Evolutionary conservation across 1,140 invertebrate species (phyloP).

Genomic region (Eueides isabella): DNA sequence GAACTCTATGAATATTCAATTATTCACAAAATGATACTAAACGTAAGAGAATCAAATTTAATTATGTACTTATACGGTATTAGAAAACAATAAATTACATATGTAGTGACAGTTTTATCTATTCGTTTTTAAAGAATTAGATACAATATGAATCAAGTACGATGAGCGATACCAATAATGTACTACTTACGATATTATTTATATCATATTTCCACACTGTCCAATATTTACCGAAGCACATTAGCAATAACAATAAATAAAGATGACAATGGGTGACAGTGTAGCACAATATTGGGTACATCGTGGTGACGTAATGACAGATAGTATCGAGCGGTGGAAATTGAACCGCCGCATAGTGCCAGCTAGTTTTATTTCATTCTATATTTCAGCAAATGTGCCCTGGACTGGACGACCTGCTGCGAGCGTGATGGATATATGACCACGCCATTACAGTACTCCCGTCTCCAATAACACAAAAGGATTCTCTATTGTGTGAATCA

Average conservation of each 20-base stretch:
- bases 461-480: conserved; percentile 11
- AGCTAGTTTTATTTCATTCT: conserved; percentile 64
- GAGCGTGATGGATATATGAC: conserved; percentile 55
- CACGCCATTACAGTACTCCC: conserved; percentile 22
- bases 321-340: conserved; percentile 34
- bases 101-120: not conserved
- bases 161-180: not conserved
- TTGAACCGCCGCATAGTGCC: conserved; percentile 39
- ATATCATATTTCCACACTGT: conserved; percentile 13
- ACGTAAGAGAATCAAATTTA: not conserved
- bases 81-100: not conserved
- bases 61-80: not conserved
- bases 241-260: conserved; percentile 53
- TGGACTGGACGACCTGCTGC: conserved; percentile 69
- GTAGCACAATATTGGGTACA: conserved; percentile 51
- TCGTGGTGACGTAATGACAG: conserved; percentile 38
- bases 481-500: conserved; percentile 26
- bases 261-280: conserved; percentile 53
- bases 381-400: conserved; percentile 57
- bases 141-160: not conserved
- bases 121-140: not conserved
- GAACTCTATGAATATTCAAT: conserved; percentile 75
- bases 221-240: conserved; percentile 30
- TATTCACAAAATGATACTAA: conserved; percentile 68
- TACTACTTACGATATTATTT: not conserved